phyloP scores from a whole-genome alignment of 2,113 vertebrate genomes.

The Lepisosteus osseus region DNA sequence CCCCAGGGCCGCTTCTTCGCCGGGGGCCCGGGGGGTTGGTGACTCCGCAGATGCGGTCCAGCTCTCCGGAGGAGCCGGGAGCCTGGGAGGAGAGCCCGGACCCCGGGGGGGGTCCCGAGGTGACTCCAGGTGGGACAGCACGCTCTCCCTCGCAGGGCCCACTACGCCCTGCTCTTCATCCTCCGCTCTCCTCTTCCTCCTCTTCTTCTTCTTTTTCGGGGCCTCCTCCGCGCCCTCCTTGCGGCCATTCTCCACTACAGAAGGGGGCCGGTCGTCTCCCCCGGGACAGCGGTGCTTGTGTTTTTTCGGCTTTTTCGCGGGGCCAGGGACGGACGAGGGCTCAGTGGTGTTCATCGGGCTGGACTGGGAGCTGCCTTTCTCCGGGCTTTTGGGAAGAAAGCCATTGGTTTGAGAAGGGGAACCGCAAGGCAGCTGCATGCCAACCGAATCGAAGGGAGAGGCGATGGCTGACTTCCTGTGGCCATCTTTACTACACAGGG shows the following conservation, averaged over 20 bases:
- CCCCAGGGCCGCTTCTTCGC: background rate
- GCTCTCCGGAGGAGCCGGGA: too few species aligned
- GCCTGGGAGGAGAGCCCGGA: too few species aligned
- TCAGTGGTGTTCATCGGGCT: conserved; percentile 36
- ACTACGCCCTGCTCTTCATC: background rate
- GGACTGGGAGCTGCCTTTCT: conserved; percentile 14
- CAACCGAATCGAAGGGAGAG: conserved; percentile 23
- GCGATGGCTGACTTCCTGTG: conserved; percentile 42
- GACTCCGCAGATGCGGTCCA: too few species aligned
- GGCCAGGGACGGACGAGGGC: conserved; percentile 38
- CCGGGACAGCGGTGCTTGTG: conserved; percentile 54
- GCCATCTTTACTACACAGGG: conserved; percentile 47
- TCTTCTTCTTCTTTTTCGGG: conserved; percentile 50
- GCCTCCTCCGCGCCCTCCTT: background rate
- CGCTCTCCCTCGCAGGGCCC: conserved; percentile 15
- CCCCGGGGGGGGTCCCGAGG: conserved; percentile 46
- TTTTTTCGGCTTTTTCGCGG: conserved; percentile 53
- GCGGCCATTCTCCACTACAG: background rate
- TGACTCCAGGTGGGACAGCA: conserved; percentile 48
- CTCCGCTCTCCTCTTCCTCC: conserved; percentile 21
- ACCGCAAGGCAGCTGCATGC: conserved; percentile 35
- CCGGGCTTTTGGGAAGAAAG: background rate
- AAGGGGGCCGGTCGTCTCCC: background rate
- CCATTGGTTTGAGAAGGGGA: conserved; percentile 49
- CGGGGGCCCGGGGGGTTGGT: background rate